Evolutionary conservation across 2,113 vertebrate genomes (phyloP).

Genomic region (Entomyzon cyanotis): DNA sequence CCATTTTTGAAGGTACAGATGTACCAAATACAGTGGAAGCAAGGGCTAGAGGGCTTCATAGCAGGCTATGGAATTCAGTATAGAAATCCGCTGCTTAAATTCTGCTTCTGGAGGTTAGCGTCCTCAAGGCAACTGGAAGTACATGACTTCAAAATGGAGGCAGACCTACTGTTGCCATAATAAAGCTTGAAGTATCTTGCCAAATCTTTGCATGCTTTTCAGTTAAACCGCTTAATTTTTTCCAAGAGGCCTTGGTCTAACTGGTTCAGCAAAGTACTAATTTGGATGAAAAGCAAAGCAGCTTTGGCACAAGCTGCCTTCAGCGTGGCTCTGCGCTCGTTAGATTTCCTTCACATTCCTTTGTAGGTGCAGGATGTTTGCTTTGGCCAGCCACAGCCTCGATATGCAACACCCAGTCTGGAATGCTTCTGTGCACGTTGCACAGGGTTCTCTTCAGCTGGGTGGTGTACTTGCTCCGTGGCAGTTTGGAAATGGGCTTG

Average conservation of each 20-base stretch:
- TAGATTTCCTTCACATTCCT: accelerated
- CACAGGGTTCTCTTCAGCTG: accelerated
- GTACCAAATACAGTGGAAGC: background rate
- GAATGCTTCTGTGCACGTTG: background rate
- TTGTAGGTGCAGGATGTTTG: background rate
- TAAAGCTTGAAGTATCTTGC: background rate
- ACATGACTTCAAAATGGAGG: accelerated
- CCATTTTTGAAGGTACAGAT: accelerated
- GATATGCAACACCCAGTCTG: accelerated
- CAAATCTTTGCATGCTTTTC: background rate
- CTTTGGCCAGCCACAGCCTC: accelerated
- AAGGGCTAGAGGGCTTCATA: background rate
- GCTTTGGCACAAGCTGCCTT: background rate
- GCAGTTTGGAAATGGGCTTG: accelerated
- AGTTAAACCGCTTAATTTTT: background rate
- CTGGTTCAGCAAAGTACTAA: background rate
- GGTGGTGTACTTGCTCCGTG: accelerated
- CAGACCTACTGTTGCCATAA: background rate
- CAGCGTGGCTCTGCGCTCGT: accelerated
- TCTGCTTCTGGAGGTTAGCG: background rate
- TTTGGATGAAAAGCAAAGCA: background rate
- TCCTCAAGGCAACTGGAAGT: background rate
- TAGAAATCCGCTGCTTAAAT: background rate
- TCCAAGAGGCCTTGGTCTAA: background rate
- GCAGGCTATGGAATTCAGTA: background rate